Evolutionary conservation across 37 sponge, comb jelly and placozoan genomes (phyloP).

Genomic region (Aplysina aerophoba): DNA sequence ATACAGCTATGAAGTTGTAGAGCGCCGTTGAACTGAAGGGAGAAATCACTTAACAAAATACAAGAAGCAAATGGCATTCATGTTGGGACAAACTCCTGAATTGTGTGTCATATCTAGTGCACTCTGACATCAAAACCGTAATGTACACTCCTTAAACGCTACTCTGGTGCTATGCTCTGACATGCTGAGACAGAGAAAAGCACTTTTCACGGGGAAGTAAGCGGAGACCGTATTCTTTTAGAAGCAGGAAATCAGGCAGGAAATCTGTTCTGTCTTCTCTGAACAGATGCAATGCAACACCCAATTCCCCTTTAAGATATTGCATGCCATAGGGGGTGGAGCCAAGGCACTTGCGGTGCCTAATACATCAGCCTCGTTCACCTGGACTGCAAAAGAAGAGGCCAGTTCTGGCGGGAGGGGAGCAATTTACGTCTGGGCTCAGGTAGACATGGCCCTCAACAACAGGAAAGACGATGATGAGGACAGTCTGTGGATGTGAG

Average conservation of each 20-base stretch:
- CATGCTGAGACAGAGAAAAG: too few relatives aligned
- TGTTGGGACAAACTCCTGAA: too few relatives aligned
- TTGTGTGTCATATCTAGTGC: too few relatives aligned
- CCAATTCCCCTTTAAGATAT: neutral
- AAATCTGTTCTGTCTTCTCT: neutral
- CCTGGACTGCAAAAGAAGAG: neutral
- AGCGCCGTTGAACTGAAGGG: too few relatives aligned
- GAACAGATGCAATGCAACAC: neutral
- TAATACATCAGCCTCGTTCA: constrained; percentile 4
- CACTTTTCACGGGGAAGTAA: too few relatives aligned
- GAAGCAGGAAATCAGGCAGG: neutral
- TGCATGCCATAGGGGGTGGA: constrained; percentile 16
- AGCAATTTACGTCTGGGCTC: constrained; percentile 3
- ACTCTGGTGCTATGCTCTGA: too few relatives aligned
- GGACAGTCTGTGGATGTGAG: constrained; percentile 7
- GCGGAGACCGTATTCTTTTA: too few relatives aligned
- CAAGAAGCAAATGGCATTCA: too few relatives aligned
- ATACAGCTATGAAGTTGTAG: too few relatives aligned
- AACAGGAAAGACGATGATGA: neutral
- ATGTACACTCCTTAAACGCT: too few relatives aligned
- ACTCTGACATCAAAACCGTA: too few relatives aligned
- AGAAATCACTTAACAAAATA: too few relatives aligned
- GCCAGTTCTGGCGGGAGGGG: constrained; percentile 7
- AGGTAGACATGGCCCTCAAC: neutral
- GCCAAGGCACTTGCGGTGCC: neutral